phyloP scores from a whole-genome alignment of 1,140 invertebrate species.

The Phthorimaea operculella region DNA sequence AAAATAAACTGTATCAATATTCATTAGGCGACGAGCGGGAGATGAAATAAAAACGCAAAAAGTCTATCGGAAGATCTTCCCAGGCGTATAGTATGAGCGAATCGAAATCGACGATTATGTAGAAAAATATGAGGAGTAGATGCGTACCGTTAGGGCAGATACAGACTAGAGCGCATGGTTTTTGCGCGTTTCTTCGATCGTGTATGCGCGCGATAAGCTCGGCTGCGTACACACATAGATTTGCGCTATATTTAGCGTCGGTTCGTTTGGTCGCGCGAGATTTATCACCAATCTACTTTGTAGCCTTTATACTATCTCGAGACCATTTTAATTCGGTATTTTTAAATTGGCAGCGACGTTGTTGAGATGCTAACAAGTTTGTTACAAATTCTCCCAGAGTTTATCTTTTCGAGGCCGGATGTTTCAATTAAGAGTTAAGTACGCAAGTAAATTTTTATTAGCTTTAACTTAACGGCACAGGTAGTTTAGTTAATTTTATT shows the following conservation, averaged over 20 bases:
- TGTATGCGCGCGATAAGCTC: conserved; percentile 52
- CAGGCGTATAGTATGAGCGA: neutral
- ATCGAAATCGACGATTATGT: conserved; percentile 3
- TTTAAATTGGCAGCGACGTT: neutral
- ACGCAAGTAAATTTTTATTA: too few species aligned
- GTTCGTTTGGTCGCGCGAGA: conserved; percentile 30
- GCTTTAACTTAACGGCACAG: too few species aligned
- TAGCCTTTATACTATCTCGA: neutral
- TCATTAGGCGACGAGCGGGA: neutral
- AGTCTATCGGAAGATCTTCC: neutral
- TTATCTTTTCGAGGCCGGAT: too few species aligned
- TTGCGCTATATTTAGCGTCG: conserved; percentile 48
- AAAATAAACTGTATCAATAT: conserved; percentile 1
- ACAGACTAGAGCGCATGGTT: conserved; percentile 34
- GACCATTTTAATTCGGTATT: neutral
- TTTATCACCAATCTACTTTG: conserved; percentile 1
- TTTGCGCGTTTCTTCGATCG: conserved; percentile 50
- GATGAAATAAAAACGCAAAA: neutral
- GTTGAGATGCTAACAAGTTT: too few species aligned
- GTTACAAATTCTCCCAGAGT: too few species aligned
- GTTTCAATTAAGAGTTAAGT: too few species aligned
- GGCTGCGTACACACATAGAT: conserved; percentile 31
- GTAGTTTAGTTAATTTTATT: too few species aligned
- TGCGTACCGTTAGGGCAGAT: conserved; percentile 47
- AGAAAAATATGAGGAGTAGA: conserved; percentile 11